phyloP scores from a whole-genome alignment of 2,888 invertebrate species.

The Seira ritae region DNA sequence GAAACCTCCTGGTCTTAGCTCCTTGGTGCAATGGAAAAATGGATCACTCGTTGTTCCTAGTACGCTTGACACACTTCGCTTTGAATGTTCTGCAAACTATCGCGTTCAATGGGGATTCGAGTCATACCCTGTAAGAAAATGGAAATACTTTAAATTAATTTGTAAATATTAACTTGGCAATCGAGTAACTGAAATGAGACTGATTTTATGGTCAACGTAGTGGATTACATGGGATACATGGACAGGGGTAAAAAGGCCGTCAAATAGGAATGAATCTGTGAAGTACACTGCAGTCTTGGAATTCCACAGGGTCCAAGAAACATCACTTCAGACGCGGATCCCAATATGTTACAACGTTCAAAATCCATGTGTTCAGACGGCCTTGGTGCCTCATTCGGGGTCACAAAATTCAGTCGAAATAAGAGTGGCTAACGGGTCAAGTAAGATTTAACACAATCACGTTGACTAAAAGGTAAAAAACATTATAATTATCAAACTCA shows the following conservation, averaged over 20 bases:
- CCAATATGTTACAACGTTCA: conserved; percentile 39
- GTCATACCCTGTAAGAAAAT: conserved; percentile 43
- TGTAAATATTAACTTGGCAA: no score
- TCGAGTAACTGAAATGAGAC: no score
- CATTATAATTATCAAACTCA: neutral
- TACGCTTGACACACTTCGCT: conserved; percentile 19
- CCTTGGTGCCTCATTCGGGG: conserved; percentile 33
- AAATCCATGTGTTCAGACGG: conserved; percentile 47
- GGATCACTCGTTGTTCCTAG: conserved; percentile 23
- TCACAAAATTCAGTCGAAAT: conserved; percentile 30
- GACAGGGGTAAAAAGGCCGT: conserved; percentile 6
- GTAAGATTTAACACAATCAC: conserved; percentile 9
- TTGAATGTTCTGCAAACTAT: conserved; percentile 49
- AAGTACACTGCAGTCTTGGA: conserved; percentile 27
- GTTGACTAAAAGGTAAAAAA: neutral
- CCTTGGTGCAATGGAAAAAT: neutral
- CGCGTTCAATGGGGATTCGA: conserved; percentile 57
- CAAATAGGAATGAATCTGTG: conserved; percentile 11
- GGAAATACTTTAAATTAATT: no score
- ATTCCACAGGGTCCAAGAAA: conserved; percentile 44
- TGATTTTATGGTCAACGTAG: neutral
- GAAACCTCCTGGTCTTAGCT: conserved; percentile 16
- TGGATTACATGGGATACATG: conserved; percentile 48
- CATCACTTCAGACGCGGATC: conserved; percentile 45
- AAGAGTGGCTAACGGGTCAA: conserved; percentile 33